A percentile compares a stretch with the other conserved stretches of the same genome.
phyloP scores from a whole-genome alignment of 2,113 vertebrate species.

The Pelmatolapia mariae region DNA sequence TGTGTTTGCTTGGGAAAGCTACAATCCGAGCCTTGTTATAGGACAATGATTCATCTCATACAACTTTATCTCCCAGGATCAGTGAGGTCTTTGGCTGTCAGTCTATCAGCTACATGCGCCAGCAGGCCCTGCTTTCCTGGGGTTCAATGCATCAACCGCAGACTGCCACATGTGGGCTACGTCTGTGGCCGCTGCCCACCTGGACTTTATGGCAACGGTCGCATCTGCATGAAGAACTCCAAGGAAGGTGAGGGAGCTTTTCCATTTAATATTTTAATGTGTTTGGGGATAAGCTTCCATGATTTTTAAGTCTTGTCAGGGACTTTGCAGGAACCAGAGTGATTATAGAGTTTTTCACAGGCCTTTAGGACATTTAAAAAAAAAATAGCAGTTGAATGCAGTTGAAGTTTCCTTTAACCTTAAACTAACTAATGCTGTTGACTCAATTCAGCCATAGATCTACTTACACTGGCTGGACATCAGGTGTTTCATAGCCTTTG shows the following conservation, averaged over 20 bases:
- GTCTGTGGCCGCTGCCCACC: slow-evolving; percentile 74
- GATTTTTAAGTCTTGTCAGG: neutral
- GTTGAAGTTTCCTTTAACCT: neutral
- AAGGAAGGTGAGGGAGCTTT: slow-evolving; percentile 29
- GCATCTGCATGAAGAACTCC: slow-evolving; percentile 58
- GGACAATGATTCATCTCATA: neutral
- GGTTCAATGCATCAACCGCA: slow-evolving; percentile 68
- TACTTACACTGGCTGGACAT: neutral
- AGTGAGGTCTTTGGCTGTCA: neutral
- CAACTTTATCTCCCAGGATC: neutral
- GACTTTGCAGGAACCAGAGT: neutral
- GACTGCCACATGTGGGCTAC: slow-evolving; percentile 65
- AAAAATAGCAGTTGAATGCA: neutral
- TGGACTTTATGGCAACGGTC: slow-evolving; percentile 70
- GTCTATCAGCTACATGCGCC: slow-evolving; percentile 55
- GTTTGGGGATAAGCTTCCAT: neutral
- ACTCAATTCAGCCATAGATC: neutral
- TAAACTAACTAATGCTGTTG: neutral
- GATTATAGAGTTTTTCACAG: neutral
- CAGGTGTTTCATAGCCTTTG: neutral
- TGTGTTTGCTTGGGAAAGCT: neutral
- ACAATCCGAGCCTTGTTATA: neutral
- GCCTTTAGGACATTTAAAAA: neutral
- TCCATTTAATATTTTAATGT: neutral
- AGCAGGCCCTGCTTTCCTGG: slow-evolving; percentile 76